phyloP scores from a whole-genome alignment of 2,797 vertebrate species.

The Paguma larvata region DNA sequence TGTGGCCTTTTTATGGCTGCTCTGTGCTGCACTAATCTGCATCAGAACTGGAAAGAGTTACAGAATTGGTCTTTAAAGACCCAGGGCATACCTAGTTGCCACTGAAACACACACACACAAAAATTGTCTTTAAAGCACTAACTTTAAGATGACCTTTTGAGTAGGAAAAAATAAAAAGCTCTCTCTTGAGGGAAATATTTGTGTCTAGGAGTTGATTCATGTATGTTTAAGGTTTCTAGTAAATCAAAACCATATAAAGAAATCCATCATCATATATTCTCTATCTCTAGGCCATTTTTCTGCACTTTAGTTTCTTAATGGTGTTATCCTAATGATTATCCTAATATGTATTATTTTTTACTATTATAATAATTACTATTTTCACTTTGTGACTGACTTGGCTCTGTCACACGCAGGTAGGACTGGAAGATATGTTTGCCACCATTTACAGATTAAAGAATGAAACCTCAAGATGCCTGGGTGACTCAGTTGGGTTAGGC shows the following conservation, averaged over 20 bases:
- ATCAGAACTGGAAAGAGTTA: slow-evolving; percentile 60
- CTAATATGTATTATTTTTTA: slow-evolving; percentile 23
- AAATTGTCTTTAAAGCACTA: slow-evolving; percentile 63
- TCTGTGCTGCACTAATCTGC: slow-evolving; percentile 65
- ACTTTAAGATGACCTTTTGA: slow-evolving; percentile 62
- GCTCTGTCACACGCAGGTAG: neutral
- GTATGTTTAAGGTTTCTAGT: slow-evolving; percentile 26
- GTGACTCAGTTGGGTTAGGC: too few species aligned
- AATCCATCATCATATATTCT: neutral
- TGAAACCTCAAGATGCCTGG: neutral
- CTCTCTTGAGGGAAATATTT: neutral
- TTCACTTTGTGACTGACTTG: neutral
- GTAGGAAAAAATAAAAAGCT: slow-evolving; percentile 52
- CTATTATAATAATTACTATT: neutral
- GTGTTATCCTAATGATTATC: neutral
- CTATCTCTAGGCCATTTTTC: neutral
- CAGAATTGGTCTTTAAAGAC: slow-evolving; percentile 14
- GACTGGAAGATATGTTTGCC: neutral
- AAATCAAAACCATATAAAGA: slow-evolving; percentile 31
- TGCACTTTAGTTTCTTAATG: neutral
- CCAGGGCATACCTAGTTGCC: neutral
- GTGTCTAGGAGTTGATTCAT: neutral
- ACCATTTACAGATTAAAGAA: neutral
- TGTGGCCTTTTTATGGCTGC: slow-evolving; percentile 55
- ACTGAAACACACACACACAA: slow-evolving; percentile 27